Base-by-base conservation (phyloP, 2,888 invertebrate genomes). In the Caenorhabditis sp. region DNA sequence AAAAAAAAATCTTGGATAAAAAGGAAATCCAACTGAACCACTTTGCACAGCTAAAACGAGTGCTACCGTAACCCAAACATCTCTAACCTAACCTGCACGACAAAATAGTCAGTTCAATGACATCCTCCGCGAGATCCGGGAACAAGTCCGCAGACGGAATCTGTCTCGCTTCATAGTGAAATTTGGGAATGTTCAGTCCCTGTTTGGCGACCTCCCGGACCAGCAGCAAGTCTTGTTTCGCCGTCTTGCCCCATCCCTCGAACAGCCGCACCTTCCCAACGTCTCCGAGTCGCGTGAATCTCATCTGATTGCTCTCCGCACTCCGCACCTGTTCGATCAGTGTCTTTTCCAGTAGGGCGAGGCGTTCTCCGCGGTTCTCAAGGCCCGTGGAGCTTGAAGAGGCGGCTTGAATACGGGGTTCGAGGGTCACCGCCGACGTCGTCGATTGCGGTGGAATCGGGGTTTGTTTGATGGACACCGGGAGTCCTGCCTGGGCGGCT, bases 271-370 rank as follows among this genome's bases (percentile, higher is more conserved):
- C 95, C 88, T 96, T 96, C 0, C 96, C 95, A 4, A 97, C 95
- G 92, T 97, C 96, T 8, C 97, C 97, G 90, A 96, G 94, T 13
- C 96, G 95, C 90, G 95, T 95, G 92, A 96, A 96, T 92, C 97
- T 96, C 92, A 96, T 96, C 71, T 96, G 93, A 72, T 96, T 97
- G 20, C 71, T 82, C 53, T 88, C 87, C 1, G 88, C 88, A 11
- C 82, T 47, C 24, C 86, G 82, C 5, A 88, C 80, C 64, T 88
- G 88, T 15, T 85, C 85, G 37, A 88, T 88, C 18, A 88, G 70
- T 0, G 84, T 84, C 55, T 84, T 85, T 69, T 88, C 88, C 50
- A 88, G 65, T 26, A 86, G 76, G 1, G 80, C 51, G 26, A 88
- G 71, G 8, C 81, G 68, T 40, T 85, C 85, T n/a, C 79, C 84